Evolutionary conservation across 2,113 vertebrate genomes (phyloP).

Genomic region (Phrynosoma blainvillii): DNA sequence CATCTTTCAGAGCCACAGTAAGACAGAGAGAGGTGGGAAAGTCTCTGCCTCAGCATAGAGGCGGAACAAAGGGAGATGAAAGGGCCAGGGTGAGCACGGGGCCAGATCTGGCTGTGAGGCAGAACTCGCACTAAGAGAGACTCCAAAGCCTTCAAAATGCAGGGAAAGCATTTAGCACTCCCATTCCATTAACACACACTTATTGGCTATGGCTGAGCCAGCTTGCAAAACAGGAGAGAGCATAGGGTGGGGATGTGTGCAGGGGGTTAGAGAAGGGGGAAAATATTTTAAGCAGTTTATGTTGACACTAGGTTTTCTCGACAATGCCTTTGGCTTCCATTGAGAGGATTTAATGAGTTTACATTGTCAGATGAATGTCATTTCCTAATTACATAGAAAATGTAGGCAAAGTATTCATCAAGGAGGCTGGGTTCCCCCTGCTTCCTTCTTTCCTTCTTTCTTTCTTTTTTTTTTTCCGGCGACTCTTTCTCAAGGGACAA

Average conservation of each 20-base stretch:
- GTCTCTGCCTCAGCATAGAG: slow-evolving; percentile 84
- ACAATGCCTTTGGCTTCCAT: slow-evolving; percentile 75
- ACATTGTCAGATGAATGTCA: slow-evolving; percentile 74
- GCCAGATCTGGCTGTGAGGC: slow-evolving; percentile 91
- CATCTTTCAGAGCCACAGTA: slow-evolving; percentile 90
- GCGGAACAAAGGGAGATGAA: slow-evolving; percentile 95
- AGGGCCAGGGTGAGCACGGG: slow-evolving; percentile 88
- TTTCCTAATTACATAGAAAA: slow-evolving; percentile 64
- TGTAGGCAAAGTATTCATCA: slow-evolving; percentile 54
- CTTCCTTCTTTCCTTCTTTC: background rate
- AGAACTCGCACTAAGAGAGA: slow-evolving; percentile 79
- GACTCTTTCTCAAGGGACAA: slow-evolving; percentile 64
- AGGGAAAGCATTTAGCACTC: slow-evolving; percentile 74
- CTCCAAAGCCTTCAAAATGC: slow-evolving; percentile 70
- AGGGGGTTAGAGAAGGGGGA: background rate
- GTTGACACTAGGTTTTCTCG: slow-evolving; percentile 73
- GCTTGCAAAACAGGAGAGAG: slow-evolving; percentile 47
- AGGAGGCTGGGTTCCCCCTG: slow-evolving; percentile 32
- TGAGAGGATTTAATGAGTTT: slow-evolving; percentile 80
- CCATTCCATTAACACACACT: slow-evolving; percentile 80
- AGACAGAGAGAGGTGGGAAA: slow-evolving; percentile 86
- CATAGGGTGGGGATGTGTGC: background rate
- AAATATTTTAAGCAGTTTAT: slow-evolving; percentile 70
- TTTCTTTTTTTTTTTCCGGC: background rate
- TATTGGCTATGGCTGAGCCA: slow-evolving; percentile 58